Conservation (phyloP, 1,140 invertebrate species). For the Papilio dardanus region DNA sequence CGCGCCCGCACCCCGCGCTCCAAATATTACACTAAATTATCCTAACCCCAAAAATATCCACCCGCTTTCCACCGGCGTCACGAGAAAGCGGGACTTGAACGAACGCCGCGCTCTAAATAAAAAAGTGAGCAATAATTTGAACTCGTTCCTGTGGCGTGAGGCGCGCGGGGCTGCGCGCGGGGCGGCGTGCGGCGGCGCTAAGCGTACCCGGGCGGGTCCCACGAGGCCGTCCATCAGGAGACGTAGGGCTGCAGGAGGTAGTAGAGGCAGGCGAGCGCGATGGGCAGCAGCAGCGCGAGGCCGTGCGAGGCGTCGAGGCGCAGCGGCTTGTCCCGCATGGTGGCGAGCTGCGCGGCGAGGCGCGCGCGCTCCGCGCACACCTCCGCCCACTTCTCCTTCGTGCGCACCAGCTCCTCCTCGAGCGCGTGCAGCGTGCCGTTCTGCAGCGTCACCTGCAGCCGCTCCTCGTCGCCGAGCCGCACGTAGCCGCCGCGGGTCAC, state of each 20-base stretch:
- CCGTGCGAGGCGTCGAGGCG: slow-evolving; percentile 45
- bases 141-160: slow-evolving; percentile 28
- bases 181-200: slow-evolving; percentile 53
- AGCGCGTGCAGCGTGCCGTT: slow-evolving; percentile 74
- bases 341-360: slow-evolving; percentile 66
- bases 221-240: slow-evolving; percentile 81
- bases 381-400: slow-evolving; percentile 79
- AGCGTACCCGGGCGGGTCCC: slow-evolving; percentile 77
- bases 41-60: slow-evolving; percentile 54
- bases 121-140: slow-evolving; percentile 53
- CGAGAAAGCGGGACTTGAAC: slow-evolving; percentile 33
- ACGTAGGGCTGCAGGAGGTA: slow-evolving; percentile 69
- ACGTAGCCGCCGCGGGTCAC: slow-evolving; percentile 61
- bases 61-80: slow-evolving; percentile 42
- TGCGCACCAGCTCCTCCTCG: slow-evolving; percentile 78
- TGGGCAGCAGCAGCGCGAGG: slow-evolving; percentile 59
- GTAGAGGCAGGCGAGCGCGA: slow-evolving; percentile 64
- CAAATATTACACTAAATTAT: slow-evolving; percentile 57
- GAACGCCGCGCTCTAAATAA: slow-evolving; percentile 24
- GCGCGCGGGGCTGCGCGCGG: slow-evolving; percentile 39
- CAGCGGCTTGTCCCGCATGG: slow-evolving; percentile 58
- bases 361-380: slow-evolving; percentile 67
- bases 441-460: slow-evolving; percentile 65
- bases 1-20: slow-evolving; percentile 26
- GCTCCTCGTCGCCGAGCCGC: slow-evolving; percentile 61